These are phyloP conservation scores for Stenichneumon culpator DNA, from an alignment of 2,888 invertebrate species.

Conservation along the genomic window DNA sequence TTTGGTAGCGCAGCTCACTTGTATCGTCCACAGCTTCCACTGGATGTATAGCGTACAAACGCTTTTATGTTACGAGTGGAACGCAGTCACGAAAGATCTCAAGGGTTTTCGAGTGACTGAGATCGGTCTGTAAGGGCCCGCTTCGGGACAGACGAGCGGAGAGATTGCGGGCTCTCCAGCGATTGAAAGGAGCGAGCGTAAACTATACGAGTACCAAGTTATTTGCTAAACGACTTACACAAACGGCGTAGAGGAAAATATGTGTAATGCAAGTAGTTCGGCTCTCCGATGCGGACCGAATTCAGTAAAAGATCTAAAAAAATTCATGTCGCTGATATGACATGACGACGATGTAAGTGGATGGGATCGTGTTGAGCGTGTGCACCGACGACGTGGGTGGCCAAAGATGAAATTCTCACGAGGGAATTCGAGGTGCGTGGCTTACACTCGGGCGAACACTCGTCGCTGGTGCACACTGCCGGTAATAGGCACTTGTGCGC, in stretches of 20 bases:
- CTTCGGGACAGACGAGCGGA: neutral
- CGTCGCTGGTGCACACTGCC: conserved; percentile 9
- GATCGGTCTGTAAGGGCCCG: conserved; percentile 1
- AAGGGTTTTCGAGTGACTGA: neutral
- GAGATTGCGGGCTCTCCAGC: neutral
- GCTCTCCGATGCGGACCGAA: too few relatives aligned
- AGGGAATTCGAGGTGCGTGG: conserved; percentile 36
- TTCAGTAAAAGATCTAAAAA: too few relatives aligned
- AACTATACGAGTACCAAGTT: neutral
- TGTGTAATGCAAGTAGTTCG: too few relatives aligned
- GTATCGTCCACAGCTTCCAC: conserved; percentile 3
- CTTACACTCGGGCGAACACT: conserved; percentile 26
- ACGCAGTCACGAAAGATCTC: neutral
- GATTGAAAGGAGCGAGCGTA: neutral
- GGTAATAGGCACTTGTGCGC: conserved; percentile 21
- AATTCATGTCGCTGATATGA: too few relatives aligned
- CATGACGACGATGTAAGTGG: too few relatives aligned
- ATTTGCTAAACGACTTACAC: neutral
- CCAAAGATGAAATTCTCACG: conserved; percentile 11
- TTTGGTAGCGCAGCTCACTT: neutral
- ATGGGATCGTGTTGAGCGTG: neutral
- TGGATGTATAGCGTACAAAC: neutral
- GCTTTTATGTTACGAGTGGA: neutral
- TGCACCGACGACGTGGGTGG: neutral
- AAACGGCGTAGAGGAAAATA: too few relatives aligned